A percentile compares a stretch with the other conserved stretches of the same genome.
These are phyloP conservation scores for Gambelia wislizenii DNA, from an alignment of 2,797 vertebrate genomes.

Conservation along the genomic window DNA sequence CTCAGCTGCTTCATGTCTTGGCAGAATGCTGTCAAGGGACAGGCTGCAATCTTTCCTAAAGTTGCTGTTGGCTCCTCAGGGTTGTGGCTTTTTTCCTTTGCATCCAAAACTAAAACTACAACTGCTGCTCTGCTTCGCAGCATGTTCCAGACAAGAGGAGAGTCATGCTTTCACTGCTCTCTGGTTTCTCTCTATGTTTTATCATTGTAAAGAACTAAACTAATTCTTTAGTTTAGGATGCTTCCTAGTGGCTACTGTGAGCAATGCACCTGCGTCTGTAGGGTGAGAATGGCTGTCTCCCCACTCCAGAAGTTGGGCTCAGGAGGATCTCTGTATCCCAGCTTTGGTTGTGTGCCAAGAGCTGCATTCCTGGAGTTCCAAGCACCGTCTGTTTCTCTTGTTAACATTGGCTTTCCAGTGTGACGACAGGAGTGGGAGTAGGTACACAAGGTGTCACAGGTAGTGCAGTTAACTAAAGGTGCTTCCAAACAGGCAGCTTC, in stretches of 20 bases:
- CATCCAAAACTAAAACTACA: too few species aligned
- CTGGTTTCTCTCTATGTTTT: neutral
- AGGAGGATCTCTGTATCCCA: neutral
- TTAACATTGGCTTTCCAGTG: neutral
- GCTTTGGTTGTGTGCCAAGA: neutral
- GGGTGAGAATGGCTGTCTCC: neutral
- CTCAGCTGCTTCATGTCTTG: neutral
- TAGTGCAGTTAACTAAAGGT: neutral
- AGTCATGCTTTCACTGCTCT: neutral
- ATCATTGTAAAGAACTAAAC: neutral
- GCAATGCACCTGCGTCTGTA: neutral
- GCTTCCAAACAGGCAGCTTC: neutral
- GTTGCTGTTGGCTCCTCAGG: neutral
- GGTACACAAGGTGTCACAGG: too few species aligned
- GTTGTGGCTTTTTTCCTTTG: neutral
- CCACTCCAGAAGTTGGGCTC: neutral
- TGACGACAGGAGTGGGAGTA: neutral
- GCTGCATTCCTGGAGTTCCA: neutral
- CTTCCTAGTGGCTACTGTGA: neutral
- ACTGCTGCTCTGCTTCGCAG: neutral
- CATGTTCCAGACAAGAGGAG: neutral
- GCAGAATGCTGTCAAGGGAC: neutral
- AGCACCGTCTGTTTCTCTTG: neutral
- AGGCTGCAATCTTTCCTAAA: neutral
- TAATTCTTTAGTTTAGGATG: neutral